Conservation (phyloP, 2,797 vertebrate species). For the Buceros bicornis region DNA sequence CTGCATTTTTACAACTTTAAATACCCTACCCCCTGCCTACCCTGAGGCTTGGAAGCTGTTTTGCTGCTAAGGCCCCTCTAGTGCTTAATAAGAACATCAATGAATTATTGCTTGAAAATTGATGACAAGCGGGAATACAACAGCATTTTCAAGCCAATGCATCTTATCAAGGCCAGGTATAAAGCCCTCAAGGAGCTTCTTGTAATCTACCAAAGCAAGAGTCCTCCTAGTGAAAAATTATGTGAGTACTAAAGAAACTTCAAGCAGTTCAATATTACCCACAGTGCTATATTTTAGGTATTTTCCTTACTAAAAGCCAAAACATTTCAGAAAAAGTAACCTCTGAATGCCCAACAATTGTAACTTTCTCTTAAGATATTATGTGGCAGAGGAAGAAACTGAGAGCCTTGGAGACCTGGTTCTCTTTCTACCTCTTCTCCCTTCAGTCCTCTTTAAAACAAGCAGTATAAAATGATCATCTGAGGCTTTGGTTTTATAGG, state of each 20-base stretch:
- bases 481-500: background rate
- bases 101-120: slow-evolving; percentile 2
- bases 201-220: background rate
- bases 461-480: background rate
- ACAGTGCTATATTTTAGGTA: background rate
- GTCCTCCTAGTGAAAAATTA: slow-evolving; percentile 2
- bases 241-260: background rate
- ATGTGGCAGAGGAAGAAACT: background rate
- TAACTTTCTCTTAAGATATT: background rate
- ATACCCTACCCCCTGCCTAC: background rate
- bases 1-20: background rate
- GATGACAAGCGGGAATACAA: background rate
- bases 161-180: background rate
- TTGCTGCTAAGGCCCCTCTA: background rate
- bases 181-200: slow-evolving; percentile 21
- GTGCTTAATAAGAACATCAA: background rate
- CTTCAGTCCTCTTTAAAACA: background rate
- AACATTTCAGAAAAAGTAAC: background rate
- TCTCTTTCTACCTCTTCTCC: background rate
- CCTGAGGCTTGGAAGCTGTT: background rate
- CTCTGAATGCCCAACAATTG: background rate
- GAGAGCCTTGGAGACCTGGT: background rate
- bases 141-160: background rate
- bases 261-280: background rate
- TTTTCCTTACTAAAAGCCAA: background rate